Percentiles rank a stretch among this genome's conserved stretches.
phyloP scores from a whole-genome alignment of 1,140 invertebrate species.

The Meloidogyne chitwoodi region DNA sequence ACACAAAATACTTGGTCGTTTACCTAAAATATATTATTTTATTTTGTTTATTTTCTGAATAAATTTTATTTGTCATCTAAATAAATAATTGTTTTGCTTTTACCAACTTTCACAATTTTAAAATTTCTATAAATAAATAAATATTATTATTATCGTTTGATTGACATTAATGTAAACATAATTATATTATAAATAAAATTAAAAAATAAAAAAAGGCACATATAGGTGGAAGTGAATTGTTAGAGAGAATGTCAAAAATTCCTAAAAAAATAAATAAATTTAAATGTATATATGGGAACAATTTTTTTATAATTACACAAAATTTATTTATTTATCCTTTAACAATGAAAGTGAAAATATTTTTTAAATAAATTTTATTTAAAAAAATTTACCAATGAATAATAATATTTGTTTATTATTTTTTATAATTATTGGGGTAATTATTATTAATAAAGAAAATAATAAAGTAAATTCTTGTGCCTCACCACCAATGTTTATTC shows the following conservation, averaged over 20 bases:
- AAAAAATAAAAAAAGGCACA: not conserved
- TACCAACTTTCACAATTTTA: no score
- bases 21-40: no score
- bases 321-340: not conserved
- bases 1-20: no score
- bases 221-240: no score
- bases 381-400: not conserved
- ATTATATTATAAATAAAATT: not conserved
- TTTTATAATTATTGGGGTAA: not conserved
- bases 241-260: not conserved
- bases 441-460: not conserved
- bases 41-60: no score
- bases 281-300: no score
- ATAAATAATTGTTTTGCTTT: no score
- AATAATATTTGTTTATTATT: not conserved
- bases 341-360: not conserved
- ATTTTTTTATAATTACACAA: not conserved
- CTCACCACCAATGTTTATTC: constrained; percentile 30
- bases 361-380: not conserved
- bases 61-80: no score
- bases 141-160: not conserved
- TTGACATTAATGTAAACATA: not conserved
- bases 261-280: not conserved
- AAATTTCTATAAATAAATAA: no score
- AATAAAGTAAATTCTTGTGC: constrained; percentile 18